Conservation (phyloP, 2,113 vertebrate species). For the Nycticryphes semicollaris region DNA sequence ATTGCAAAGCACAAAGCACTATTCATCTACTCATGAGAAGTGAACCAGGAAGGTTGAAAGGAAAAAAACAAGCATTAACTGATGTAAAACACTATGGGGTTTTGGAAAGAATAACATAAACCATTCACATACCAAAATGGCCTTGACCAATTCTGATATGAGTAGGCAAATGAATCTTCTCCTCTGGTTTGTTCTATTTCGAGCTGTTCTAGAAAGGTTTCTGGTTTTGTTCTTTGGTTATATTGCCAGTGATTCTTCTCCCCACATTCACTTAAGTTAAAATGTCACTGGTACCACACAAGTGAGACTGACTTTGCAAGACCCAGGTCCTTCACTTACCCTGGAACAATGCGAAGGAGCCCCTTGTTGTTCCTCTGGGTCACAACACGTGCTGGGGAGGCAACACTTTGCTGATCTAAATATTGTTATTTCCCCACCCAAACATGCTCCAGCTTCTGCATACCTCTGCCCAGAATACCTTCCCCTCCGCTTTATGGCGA, state of each 20-base stretch:
- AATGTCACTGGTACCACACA: background rate
- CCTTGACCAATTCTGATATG: background rate
- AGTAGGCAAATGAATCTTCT: background rate
- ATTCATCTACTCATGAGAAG: background rate
- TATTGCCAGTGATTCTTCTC: background rate
- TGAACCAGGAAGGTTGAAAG: background rate
- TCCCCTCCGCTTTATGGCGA: background rate
- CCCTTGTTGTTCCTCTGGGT: accelerated
- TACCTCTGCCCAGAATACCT: background rate
- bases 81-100: background rate
- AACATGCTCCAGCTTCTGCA: background rate
- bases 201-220: background rate
- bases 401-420: background rate
- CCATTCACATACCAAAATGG: background rate
- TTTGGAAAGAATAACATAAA: background rate
- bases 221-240: background rate
- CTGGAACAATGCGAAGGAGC: background rate
- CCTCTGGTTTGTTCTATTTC: background rate
- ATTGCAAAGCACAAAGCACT: background rate
- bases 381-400: accelerated
- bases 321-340: background rate
- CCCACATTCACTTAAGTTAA: background rate
- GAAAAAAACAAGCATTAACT: background rate
- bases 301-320: background rate
- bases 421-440: background rate